Percentiles rank a stretch among this genome's conserved stretches.
phyloP scores from a whole-genome alignment of 2,113 vertebrate species.

The Myotis davidii region DNA sequence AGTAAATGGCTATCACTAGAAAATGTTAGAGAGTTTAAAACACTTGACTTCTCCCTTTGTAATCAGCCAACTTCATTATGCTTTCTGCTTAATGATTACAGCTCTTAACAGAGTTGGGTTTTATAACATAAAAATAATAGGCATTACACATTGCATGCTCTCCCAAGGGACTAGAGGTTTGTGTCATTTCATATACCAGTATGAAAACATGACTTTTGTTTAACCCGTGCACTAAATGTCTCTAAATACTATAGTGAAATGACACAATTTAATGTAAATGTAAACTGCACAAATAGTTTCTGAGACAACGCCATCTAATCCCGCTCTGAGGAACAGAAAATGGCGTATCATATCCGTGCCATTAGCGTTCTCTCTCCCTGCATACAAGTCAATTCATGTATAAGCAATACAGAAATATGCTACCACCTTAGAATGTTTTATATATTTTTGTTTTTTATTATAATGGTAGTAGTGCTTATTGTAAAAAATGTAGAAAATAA shows the following conservation, averaged over 20 bases:
- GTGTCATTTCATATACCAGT: constrained; percentile 39
- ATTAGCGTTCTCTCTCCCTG: background rate
- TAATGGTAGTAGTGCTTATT: background rate
- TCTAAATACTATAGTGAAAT: constrained; percentile 41
- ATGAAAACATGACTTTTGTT: constrained; percentile 63
- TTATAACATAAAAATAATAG: constrained; percentile 74
- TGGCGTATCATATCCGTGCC: background rate
- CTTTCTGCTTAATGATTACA: constrained; percentile 82
- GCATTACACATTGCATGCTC: constrained; percentile 67
- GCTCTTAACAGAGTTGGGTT: constrained; percentile 75
- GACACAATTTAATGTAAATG: constrained; percentile 13
- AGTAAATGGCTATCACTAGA: constrained; percentile 50
- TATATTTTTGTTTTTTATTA: background rate
- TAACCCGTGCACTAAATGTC: background rate
- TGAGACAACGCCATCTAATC: constrained; percentile 50
- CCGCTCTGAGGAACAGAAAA: background rate
- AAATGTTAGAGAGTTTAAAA: constrained; percentile 63
- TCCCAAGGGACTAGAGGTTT: constrained; percentile 60
- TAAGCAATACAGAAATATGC: background rate
- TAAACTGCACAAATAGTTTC: constrained; percentile 17
- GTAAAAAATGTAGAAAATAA: background rate
- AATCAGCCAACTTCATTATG: constrained; percentile 75
- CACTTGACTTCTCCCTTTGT: constrained; percentile 63
- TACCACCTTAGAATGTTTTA: background rate
- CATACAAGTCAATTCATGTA: background rate